Percentiles rank a stretch among this genome's conserved stretches.
These are phyloP conservation scores for Porites evermanni DNA, from an alignment of 92 coral and sea anemone genomes.

Conservation along the genomic window DNA sequence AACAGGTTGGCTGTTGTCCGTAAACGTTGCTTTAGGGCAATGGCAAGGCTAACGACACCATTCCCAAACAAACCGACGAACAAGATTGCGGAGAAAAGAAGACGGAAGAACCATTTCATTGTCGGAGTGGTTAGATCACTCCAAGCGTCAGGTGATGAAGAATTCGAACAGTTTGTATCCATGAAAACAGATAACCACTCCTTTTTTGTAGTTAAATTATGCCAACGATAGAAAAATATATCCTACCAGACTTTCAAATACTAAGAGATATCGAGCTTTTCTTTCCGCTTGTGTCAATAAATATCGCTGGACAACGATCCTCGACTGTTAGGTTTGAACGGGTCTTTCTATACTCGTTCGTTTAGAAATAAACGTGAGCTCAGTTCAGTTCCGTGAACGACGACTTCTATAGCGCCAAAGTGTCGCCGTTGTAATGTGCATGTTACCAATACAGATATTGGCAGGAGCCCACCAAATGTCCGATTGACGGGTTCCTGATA, in stretches of 20 bases:
- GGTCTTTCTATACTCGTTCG: too few relatives aligned
- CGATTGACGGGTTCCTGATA: not conserved
- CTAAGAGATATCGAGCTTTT: too few relatives aligned
- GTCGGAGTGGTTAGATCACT: constrained; percentile 33
- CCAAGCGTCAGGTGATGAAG: constrained; percentile 16
- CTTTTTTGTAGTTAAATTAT: not conserved
- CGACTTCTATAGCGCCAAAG: too few relatives aligned
- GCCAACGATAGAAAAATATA: not conserved
- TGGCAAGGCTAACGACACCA: constrained; percentile 69
- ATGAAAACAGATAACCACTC: not conserved
- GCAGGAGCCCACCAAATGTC: not conserved
- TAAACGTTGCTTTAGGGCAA: constrained; percentile 63
- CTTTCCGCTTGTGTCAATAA: too few relatives aligned
- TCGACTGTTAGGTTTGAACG: too few relatives aligned
- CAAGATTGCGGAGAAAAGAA: constrained; percentile 61
- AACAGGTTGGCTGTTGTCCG: constrained; percentile 73
- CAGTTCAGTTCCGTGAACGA: too few relatives aligned
- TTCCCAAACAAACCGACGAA: constrained; percentile 73
- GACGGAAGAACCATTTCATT: constrained; percentile 75
- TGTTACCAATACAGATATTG: not conserved
- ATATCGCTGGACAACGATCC: too few relatives aligned
- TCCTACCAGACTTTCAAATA: not conserved
- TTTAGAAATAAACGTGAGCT: too few relatives aligned
- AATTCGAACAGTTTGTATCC: not conserved
- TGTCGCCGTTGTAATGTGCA: too few relatives aligned